A percentile compares a stretch with the other conserved stretches of the same genome.
Evolutionary conservation across 2,113 vertebrate species (phyloP).

Genomic region (Podocnemis expansa): DNA sequence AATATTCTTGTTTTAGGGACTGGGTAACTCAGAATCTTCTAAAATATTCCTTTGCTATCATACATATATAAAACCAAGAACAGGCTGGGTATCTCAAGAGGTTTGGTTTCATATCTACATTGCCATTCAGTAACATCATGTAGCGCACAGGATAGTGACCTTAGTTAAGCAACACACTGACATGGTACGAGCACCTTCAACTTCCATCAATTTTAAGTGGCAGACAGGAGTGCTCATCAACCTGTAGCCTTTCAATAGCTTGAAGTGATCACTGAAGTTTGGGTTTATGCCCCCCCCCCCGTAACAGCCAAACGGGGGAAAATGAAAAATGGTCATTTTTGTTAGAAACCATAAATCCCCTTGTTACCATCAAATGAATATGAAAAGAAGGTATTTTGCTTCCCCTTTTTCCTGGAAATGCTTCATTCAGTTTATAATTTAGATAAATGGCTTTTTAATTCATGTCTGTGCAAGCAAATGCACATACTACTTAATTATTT

Average conservation of each 20-base stretch:
- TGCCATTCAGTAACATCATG: neutral
- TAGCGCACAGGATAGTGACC: neutral
- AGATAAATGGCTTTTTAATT: constrained; percentile 59
- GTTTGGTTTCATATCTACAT: neutral
- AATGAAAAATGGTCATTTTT: neutral
- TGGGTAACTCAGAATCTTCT: neutral
- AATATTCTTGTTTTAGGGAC: neutral
- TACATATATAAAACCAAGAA: neutral
- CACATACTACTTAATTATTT: constrained; percentile 73
- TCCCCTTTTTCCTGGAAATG: constrained; percentile 42
- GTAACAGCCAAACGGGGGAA: neutral
- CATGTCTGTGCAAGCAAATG: constrained; percentile 57
- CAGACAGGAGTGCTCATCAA: neutral
- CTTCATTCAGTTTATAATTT: constrained; percentile 45
- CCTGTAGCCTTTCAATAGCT: too few relatives aligned
- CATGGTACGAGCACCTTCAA: neutral
- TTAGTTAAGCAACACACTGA: neutral
- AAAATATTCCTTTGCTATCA: rapidly evolving
- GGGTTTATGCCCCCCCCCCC: rapidly evolving
- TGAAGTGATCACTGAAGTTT: too few relatives aligned
- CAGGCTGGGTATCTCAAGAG: neutral
- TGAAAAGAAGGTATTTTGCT: constrained; percentile 14
- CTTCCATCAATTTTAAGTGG: rapidly evolving
- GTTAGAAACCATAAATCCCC: constrained; percentile 13
- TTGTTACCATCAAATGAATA: constrained; percentile 23